Conservation (phyloP, 2,888 invertebrate species). For the Drosophila dives region DNA sequence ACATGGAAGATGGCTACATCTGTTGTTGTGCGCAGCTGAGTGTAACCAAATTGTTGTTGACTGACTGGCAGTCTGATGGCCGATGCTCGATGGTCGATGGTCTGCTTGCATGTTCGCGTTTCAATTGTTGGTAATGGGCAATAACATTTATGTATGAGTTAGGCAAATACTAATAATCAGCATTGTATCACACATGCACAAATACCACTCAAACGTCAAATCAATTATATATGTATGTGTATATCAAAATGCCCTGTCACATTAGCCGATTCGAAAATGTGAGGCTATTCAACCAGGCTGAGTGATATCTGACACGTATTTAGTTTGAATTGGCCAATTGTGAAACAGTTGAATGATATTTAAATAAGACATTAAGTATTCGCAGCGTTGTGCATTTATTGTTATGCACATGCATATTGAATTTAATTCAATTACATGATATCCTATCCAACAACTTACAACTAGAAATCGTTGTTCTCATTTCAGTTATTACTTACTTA, state of each 20-base stretch:
- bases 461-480: slow-evolving; percentile 6
- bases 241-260: background rate
- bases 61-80: slow-evolving; percentile 9
- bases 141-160: slow-evolving; percentile 63
- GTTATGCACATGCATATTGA: background rate
- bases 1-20: slow-evolving; percentile 5
- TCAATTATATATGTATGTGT: slow-evolving; percentile 35
- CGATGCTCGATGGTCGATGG: too few species aligned
- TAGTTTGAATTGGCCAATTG: slow-evolving; percentile 35
- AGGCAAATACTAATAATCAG: slow-evolving; percentile 58
- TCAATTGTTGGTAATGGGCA: slow-evolving; percentile 52
- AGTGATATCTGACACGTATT: slow-evolving; percentile 41
- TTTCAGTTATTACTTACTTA: too few species aligned
- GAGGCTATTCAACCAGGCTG: background rate
- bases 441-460: background rate
- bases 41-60: slow-evolving; percentile 67
- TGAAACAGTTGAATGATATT: slow-evolving; percentile 31
- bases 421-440: slow-evolving; percentile 19
- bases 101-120: slow-evolving; percentile 24
- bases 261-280: slow-evolving; percentile 17
- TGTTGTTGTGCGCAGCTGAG: slow-evolving; percentile 55
- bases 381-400: slow-evolving; percentile 26
- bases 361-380: slow-evolving; percentile 35
- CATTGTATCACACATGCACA: slow-evolving; percentile 44
- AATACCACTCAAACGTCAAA: slow-evolving; percentile 64